Conservation (phyloP, 2,113 vertebrate genomes). For the Blennius ocellaris region DNA sequence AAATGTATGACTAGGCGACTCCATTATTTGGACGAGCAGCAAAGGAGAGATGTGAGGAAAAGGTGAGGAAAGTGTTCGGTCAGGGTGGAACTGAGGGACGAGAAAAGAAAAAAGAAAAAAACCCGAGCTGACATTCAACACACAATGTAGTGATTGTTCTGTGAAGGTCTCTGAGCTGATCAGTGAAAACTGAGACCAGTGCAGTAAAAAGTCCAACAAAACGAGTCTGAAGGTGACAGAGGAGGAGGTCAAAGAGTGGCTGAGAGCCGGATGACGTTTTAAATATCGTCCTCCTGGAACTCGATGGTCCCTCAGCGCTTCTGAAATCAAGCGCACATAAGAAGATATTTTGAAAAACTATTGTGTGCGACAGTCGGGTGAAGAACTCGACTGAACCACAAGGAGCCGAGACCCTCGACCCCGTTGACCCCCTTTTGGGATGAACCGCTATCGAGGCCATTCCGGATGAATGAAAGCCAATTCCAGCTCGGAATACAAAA, state of each 20-base stretch:
- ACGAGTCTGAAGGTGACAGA: background rate
- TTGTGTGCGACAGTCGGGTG: too few relatives aligned
- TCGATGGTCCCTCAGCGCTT: background rate
- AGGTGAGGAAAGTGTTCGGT: background rate
- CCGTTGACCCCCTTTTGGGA: too few relatives aligned
- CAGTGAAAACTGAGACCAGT: conserved; percentile 43
- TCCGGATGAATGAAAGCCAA: too few relatives aligned
- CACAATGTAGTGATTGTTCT: conserved; percentile 58
- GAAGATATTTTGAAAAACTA: too few relatives aligned
- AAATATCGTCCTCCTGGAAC: conserved; percentile 15
- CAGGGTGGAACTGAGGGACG: conserved; percentile 1
- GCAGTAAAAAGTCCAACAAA: conserved; percentile 23
- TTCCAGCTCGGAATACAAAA: too few relatives aligned
- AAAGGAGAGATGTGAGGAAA: conserved; percentile 21
- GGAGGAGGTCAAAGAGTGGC: conserved; percentile 26
- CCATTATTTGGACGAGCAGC: conserved; percentile 37
- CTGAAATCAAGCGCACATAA: background rate
- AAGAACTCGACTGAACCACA: too few relatives aligned
- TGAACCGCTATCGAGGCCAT: too few relatives aligned
- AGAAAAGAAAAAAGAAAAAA: background rate
- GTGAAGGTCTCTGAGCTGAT: conserved; percentile 19
- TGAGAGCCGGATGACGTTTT: conserved; percentile 28
- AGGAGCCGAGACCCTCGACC: too few relatives aligned
- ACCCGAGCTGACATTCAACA: conserved; percentile 5
- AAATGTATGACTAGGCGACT: background rate